Base-by-base conservation (phyloP, 2,113 vertebrate genomes). In the Corvus moneduloides region DNA sequence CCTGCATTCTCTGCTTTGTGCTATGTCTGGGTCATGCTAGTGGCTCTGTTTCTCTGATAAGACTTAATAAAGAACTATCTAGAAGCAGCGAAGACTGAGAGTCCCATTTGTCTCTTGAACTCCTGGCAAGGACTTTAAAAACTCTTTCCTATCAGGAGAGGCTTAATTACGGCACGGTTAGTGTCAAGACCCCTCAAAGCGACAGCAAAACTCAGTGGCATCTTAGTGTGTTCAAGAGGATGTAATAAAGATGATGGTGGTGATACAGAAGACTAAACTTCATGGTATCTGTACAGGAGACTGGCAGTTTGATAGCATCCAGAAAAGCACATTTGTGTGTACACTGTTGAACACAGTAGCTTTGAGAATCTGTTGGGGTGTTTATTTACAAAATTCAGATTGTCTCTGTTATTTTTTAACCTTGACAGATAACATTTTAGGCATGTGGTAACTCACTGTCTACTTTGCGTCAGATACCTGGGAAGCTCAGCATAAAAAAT, bases 401-500 rank as follows among this genome's bases (percentile, higher is more conserved):
- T 12, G 12, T 28, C 13, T 71, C 7, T 71, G n/a, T 48, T 69
- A 26, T 28, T 39, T 46, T 51, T 64, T 79, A 52, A 52, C 27
- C 33, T 73, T 84, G 35, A n/a, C 28, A 82, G 37, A 16, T 82
- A 28, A 67, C 63, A 32, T 82, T 92, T 83, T 66, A 90, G 93
- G 35, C 15, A 30, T 39, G 30, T 27, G 19, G 15, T 76, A 54
- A 26, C 2, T 10, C 24, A 13, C 4, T 63, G 12, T 72, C 24
- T 74, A 7, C 22, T 87, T 46, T 2, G 9, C 0, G 0, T 76
- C 24, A 44, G n/a, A 7, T 48, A 10, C 23, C 32, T 51, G 54
- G 73, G 85, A 69, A 89, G 19, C 35, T 86, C 43, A 28, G 26
- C 46, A 62, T n/a, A 43, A 88, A 81, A 78, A 55, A 52, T 24